phyloP scores from a whole-genome alignment of 37 sponge, comb jelly and placozoan species.

The Geodia barretti region DNA sequence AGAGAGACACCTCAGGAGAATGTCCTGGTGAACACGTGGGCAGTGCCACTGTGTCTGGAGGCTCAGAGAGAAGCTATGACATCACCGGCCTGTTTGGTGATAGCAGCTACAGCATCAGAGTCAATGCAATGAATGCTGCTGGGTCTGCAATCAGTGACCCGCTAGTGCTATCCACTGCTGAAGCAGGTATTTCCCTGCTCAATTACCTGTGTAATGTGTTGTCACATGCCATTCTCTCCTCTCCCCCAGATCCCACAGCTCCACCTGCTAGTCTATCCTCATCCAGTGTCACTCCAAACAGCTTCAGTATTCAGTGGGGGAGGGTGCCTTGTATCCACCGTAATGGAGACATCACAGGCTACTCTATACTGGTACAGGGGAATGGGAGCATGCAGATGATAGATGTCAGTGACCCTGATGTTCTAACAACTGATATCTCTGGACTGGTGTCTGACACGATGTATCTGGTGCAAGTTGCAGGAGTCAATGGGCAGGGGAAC shows the following conservation, averaged over 20 bases:
- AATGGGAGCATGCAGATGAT: not conserved
- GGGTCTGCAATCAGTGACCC: not conserved
- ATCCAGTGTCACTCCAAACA: not conserved
- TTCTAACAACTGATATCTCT: not conserved
- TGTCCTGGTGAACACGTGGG: not conserved
- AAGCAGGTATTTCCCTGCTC: not conserved
- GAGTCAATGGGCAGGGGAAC: not conserved
- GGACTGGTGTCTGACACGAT: not conserved
- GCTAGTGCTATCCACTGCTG: not conserved
- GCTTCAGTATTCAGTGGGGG: constrained; percentile 11
- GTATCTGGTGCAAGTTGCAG: not conserved
- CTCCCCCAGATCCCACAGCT: not conserved
- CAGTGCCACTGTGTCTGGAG: not conserved
- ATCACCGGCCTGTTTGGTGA: not conserved
- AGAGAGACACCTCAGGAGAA: not conserved
- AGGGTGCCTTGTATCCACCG: not conserved
- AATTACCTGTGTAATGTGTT: not conserved
- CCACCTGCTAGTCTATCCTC: not conserved
- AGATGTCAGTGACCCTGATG: not conserved
- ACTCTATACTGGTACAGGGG: not conserved
- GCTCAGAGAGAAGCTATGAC: not conserved
- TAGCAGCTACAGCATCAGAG: not conserved
- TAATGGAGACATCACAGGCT: constrained; percentile 10
- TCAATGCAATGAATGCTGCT: not conserved
- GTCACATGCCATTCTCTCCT: not conserved